Evolutionary conservation across 2,888 invertebrate species (phyloP).

Genomic region (Coleophora flavipennella): DNA sequence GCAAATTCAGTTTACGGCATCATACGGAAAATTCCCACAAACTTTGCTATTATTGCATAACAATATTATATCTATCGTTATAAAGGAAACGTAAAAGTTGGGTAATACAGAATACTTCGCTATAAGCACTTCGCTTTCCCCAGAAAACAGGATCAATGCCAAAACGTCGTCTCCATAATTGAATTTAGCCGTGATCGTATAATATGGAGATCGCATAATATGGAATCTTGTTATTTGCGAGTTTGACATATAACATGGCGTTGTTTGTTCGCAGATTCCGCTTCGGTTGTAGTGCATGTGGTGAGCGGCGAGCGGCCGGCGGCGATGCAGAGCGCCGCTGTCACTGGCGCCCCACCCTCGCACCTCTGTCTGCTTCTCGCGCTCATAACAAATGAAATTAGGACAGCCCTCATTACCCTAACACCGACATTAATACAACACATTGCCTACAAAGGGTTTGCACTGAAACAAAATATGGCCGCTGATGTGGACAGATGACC

Average conservation of each 20-base stretch:
- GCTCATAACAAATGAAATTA: slow-evolving; percentile 20
- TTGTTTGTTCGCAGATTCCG: slow-evolving; percentile 74
- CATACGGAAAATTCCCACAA: too few relatives aligned
- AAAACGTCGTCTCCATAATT: too few relatives aligned
- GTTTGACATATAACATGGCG: background rate
- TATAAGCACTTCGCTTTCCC: too few relatives aligned
- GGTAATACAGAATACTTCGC: too few relatives aligned
- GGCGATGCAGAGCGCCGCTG: slow-evolving; percentile 70
- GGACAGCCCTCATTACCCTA: slow-evolving; percentile 14
- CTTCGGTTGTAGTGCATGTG: slow-evolving; percentile 86
- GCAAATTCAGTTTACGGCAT: too few relatives aligned
- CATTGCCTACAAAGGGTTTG: slow-evolving; percentile 18
- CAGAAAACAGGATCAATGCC: too few relatives aligned
- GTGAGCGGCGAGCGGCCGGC: slow-evolving; percentile 82
- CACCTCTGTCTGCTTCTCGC: slow-evolving; percentile 14
- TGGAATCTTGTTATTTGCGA: background rate
- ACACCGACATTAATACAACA: slow-evolving; percentile 18
- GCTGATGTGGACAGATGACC: slow-evolving; percentile 50
- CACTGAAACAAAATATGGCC: slow-evolving; percentile 23
- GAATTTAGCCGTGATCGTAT: too few relatives aligned
- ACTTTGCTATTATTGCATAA: too few relatives aligned
- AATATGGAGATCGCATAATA: too few relatives aligned
- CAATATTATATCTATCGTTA: too few relatives aligned
- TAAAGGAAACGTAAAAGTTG: too few relatives aligned
- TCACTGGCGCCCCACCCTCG: slow-evolving; percentile 27